These are phyloP conservation scores for Hydroisotoma schaefferi DNA, from an alignment of 2,888 invertebrate species.

Conservation along the genomic window DNA sequence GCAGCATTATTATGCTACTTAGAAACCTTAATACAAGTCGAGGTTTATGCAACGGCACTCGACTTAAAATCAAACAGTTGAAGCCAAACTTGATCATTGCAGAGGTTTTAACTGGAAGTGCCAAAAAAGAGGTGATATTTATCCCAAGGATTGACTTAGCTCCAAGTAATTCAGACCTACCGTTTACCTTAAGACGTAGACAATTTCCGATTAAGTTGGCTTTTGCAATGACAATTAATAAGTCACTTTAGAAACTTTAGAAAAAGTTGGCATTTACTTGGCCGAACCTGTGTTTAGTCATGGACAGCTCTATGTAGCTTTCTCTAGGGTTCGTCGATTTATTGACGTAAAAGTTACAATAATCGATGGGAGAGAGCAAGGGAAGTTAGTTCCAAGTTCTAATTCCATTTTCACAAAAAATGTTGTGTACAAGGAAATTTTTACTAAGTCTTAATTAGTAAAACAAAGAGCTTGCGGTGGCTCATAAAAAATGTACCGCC, in stretches of 20 bases:
- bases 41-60: constrained; percentile 44
- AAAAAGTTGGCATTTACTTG: constrained; percentile 25
- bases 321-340: constrained; percentile 14
- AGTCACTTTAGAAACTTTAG: constrained; percentile 31
- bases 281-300: constrained; percentile 28
- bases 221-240: constrained; percentile 33
- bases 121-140: constrained; percentile 21
- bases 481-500: constrained; percentile 18
- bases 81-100: constrained; percentile 26
- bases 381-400: constrained; percentile 2
- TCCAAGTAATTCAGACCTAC: constrained; percentile 19
- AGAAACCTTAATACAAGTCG: constrained; percentile 35
- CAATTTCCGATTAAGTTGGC: constrained; percentile 40
- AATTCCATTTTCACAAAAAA: constrained; percentile 19
- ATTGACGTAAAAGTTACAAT: constrained; percentile 13
- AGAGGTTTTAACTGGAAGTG: constrained; percentile 18
- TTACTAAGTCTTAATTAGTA: neutral
- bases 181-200: constrained; percentile 23
- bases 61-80: constrained; percentile 30
- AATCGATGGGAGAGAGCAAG: neutral
- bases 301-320: constrained; percentile 32
- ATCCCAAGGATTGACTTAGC: constrained; percentile 31
- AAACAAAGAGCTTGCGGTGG: constrained; percentile 8
- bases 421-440: constrained; percentile 16
- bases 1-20: constrained; percentile 40